These are phyloP conservation scores for Siderastrea siderea DNA, from an alignment of 92 coral and sea anemone genomes.

Conservation along the genomic window DNA sequence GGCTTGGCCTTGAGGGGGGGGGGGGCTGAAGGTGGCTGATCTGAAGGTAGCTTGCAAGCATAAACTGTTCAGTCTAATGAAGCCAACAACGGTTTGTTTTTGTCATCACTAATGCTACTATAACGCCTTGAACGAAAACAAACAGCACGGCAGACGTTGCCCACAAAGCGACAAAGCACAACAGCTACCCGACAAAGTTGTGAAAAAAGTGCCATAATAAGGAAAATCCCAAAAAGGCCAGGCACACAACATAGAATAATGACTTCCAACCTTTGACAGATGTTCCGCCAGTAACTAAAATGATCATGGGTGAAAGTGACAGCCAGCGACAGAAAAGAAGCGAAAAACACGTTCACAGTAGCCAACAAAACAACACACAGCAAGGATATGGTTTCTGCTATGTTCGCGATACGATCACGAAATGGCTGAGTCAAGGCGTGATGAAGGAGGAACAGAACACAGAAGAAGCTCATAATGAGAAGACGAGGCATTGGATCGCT, in stretches of 20 bases:
- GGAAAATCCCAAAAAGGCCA: neutral
- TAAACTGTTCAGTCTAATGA: too few relatives aligned
- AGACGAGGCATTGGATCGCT: conserved; percentile 56
- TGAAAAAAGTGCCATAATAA: neutral
- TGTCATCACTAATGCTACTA: neutral
- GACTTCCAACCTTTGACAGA: conserved; percentile 42
- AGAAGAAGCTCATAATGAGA: conserved; percentile 29
- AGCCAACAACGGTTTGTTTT: neutral
- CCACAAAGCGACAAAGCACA: neutral
- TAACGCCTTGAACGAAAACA: neutral
- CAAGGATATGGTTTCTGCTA: conserved; percentile 49
- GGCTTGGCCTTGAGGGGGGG: too few relatives aligned
- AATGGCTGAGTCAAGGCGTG: conserved; percentile 40
- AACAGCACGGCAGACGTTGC: neutral
- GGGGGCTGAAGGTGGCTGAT: too few relatives aligned
- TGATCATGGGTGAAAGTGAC: conserved; percentile 21
- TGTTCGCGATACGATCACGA: conserved; percentile 31
- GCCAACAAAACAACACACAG: conserved; percentile 36
- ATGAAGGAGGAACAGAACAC: conserved; percentile 53
- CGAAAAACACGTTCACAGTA: conserved; percentile 41
- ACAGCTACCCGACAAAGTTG: neutral
- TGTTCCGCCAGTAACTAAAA: neutral
- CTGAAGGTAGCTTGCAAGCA: too few relatives aligned
- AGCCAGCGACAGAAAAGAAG: conserved; percentile 43
- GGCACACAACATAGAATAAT: conserved; percentile 39